Evolutionary conservation across 2,113 vertebrate genomes (phyloP), one percentile per base, ranked within the genome.

Genomic region (Holacanthus passer): DNA sequence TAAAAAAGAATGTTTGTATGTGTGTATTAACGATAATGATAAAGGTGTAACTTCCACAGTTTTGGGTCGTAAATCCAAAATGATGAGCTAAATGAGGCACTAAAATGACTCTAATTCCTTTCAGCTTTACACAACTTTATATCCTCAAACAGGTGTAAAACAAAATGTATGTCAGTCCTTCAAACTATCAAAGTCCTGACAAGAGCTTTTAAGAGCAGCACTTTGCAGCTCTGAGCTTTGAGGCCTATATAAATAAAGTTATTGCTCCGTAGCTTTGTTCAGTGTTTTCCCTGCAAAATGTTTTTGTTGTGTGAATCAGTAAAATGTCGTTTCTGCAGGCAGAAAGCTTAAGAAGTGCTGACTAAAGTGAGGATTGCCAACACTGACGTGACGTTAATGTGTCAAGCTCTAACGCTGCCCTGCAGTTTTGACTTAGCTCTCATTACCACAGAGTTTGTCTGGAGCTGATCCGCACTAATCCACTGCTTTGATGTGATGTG

Each of bases 401-500:
- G 77, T 64, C 24, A 1, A 70, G 73, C 68, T 82, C 70, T 22
- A 73, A 67, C 55, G 11, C 83, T 58, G 73, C 62, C 37, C 68
- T 59, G 81, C 83, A 72, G 85, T 83, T 83, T 35, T 82, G 83
- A 84, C 78, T 82, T 59, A 52, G 60, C 87, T 67, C 74, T 81
- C 85, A 79, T 89, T 83, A 87, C 60, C 58, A 17, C 70, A 24
- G 83, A 82, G 85, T 85, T 81, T 79, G 82, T 84, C 77, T 85
- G 82, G 17, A 76, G 89, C 87, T 91, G 80, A 91, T 79, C 87
- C 60, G 27, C 66, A 13, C 60, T 89, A 91, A 89, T 91, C 87
- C 87, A 24, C 53, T 0, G 58, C 87, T 91, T 83, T 89, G 84
- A 89, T 87, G 84, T 70, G 73, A 77, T 55, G 62, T 47, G 63